Evolutionary conservation across 1,140 invertebrate genomes (phyloP), one percentile per base, ranked within the genome.

Genomic region (Oedothorax gibbosus): DNA sequence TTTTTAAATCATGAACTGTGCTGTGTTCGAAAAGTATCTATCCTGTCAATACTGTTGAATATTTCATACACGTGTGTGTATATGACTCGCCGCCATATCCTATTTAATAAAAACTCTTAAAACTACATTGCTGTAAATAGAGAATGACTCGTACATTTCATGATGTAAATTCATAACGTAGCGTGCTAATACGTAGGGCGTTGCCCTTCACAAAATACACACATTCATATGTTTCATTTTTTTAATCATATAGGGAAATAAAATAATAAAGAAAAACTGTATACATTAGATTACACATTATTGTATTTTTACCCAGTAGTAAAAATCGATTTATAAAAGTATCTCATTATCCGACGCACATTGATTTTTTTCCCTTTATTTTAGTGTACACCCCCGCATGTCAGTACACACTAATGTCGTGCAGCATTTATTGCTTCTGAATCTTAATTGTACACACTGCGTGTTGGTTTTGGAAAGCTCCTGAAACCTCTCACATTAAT

Each of bases 221-320:
- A 81, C 65, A 71, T 79, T 71, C 78, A 71, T 81, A 68, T 71
- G 50, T 81, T 81, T 60, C 50, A 18, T 51, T 81, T 81, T 79
- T 81, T 81, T 81, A 81, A 81, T 81, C 78, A 57, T 68, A 71
- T 35, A 62, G 62, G 20, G 53, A 81, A 51, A 35, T 51, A 81
- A 81, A 81, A 50, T 57, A 81, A 71, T 62, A 57, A 57, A 50
- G 62, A 62, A 56, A 60, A 81, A 71, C 50, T 81, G 68, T 81
- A 81, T 81, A 81, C 78, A 60, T 81, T n/a, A n/a, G n/a, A n/a
- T n/a, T 81, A 81, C 78, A 81, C 78, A 71, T 81, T 81, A 81
- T 81, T 81, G 78, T 81, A 21, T 68, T 62, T 77, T 77, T 77
- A 18, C 51, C 60, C 60, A 64, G 56, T 77, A 15, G 72, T 57